Evolutionary conservation across 53 echinoderm and acorn worm species (phyloP).

Genomic region (Hippasteria phrygiana): DNA sequence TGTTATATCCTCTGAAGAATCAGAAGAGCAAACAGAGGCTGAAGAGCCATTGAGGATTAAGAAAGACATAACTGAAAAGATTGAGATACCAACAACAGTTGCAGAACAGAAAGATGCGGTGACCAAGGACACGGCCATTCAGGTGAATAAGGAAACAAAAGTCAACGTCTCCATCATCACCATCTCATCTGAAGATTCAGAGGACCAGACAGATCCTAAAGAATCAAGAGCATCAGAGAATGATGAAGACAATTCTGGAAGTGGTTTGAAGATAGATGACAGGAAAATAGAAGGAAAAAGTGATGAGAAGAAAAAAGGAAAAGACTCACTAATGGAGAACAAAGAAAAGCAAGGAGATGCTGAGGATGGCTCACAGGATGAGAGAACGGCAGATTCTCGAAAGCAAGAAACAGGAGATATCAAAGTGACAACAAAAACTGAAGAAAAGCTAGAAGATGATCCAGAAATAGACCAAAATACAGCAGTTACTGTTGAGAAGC

Average conservation of each 20-base stretch:
- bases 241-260: background rate
- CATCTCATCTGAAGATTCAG: conserved; percentile 22
- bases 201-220: background rate
- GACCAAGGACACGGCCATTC: background rate
- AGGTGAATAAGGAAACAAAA: background rate
- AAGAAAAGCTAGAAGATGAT: conserved; percentile 15
- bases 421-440: background rate
- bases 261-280: background rate
- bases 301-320: background rate
- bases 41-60: background rate
- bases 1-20: too few species aligned
- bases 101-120: background rate
- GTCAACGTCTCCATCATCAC: conserved; percentile 1
- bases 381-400: background rate
- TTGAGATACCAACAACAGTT: background rate
- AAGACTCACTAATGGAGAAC: background rate
- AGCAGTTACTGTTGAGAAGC: conserved; percentile 1
- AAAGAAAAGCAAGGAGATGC: background rate
- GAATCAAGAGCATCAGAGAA: background rate
- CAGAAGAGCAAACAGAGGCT: background rate
- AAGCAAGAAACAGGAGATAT: conserved; percentile 37
- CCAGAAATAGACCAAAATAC: background rate
- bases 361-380: conserved; percentile 10
- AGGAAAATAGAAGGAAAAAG: conserved; percentile 5
- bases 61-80: background rate